Percentiles rank a stretch among this genome's conserved stretches.
Evolutionary conservation across 2,888 invertebrate species (phyloP).

Genomic region (Coleophora flavipennella): DNA sequence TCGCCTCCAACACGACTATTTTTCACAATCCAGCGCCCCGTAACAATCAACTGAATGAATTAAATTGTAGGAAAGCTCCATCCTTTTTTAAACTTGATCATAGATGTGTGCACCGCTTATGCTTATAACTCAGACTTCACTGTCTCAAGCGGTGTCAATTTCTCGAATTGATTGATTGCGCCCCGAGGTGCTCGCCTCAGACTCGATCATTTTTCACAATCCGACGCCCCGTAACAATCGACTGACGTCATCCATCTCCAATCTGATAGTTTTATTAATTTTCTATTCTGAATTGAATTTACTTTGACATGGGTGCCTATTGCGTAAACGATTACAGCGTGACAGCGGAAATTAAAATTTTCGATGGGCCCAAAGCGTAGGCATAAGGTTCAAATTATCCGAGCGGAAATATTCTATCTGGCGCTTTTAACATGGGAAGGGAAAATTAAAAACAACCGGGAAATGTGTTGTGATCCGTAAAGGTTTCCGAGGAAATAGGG

Average conservation of each 20-base stretch:
- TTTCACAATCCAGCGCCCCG: slow-evolving; percentile 31
- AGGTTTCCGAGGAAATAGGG: no score
- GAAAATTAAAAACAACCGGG: no score
- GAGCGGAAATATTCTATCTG: no score
- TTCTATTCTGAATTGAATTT: not conserved
- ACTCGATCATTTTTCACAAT: slow-evolving; percentile 38
- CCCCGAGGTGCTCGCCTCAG: slow-evolving; percentile 17
- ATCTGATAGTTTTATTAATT: slow-evolving; percentile 33
- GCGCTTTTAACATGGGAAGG: no score
- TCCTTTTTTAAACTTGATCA: no score
- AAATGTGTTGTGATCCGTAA: no score
- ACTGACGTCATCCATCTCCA: slow-evolving; percentile 21
- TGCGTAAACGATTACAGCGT: no score
- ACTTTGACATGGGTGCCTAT: no score
- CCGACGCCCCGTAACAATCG: slow-evolving; percentile 30
- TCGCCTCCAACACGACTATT: slow-evolving; percentile 30
- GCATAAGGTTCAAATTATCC: not conserved
- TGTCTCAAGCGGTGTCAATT: slow-evolving; percentile 32
- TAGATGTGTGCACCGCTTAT: slow-evolving; percentile 1
- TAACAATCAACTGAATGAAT: slow-evolving; percentile 35
- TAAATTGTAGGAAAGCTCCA: no score
- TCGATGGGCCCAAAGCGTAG: not conserved
- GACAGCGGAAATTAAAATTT: no score
- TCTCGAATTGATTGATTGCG: slow-evolving; percentile 41
- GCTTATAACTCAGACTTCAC: slow-evolving; percentile 14